Percentiles rank a stretch among this genome's conserved stretches.
Conservation (phyloP, 2,113 vertebrate genomes). For the Nestor notabilis region DNA sequence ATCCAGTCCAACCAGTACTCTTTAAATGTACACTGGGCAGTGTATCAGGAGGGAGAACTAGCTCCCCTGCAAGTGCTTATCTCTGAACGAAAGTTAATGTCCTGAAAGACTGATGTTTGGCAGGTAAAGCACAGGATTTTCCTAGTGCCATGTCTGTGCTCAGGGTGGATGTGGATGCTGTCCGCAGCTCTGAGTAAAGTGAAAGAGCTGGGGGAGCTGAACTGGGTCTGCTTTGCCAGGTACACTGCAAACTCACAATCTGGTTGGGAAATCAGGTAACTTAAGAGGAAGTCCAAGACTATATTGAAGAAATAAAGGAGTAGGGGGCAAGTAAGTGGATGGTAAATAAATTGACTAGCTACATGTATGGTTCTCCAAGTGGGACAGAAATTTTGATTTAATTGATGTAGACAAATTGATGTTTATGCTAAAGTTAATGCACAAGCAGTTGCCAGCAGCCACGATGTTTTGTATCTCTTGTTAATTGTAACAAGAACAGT, state of each 20-base stretch:
- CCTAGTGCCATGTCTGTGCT: not conserved
- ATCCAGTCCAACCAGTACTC: not conserved
- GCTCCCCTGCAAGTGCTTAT: not conserved
- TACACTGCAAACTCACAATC: not conserved
- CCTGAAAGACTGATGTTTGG: not conserved
- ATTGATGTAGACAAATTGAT: not conserved
- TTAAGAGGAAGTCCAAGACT: not conserved
- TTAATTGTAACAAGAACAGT: not conserved
- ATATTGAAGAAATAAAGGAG: not conserved
- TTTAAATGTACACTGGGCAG: not conserved
- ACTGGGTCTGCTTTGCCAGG: not conserved
- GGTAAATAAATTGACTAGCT: not conserved
- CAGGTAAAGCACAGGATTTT: not conserved
- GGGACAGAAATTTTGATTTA: not conserved
- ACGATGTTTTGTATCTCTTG: not conserved
- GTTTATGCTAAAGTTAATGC: not conserved
- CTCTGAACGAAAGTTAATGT: not conserved
- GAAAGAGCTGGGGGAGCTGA: not conserved
- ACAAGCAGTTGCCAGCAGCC: not conserved
- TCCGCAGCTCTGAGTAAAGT: not conserved
- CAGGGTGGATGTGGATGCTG: accelerated
- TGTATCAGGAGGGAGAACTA: not conserved
- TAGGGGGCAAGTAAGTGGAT: not conserved
- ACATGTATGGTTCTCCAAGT: not conserved
- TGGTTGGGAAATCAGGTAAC: not conserved